Conservation (phyloP, 2,888 invertebrate genomes). For the Kuschelorhynchus macadamiae region DNA sequence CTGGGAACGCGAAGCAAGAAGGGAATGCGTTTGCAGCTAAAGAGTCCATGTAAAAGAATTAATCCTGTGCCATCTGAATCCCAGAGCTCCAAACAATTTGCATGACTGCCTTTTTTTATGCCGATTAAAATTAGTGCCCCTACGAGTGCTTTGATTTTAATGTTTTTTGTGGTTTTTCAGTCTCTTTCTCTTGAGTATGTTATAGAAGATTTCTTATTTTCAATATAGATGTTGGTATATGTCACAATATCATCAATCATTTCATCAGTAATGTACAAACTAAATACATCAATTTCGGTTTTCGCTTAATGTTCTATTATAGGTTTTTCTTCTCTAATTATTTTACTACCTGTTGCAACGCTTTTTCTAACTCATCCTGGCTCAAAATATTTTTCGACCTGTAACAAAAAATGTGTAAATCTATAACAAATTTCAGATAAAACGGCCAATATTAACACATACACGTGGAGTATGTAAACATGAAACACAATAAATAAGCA, state of each 20-base stretch:
- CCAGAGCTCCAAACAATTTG: constrained; percentile 20
- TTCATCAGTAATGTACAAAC: constrained; percentile 42
- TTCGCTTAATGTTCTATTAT: constrained; percentile 6
- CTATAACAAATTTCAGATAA: no score
- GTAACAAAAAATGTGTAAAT: no score
- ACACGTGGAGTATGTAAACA: no score
- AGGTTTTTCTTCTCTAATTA: no score
- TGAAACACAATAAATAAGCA: no score
- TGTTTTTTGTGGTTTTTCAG: constrained; percentile 35
- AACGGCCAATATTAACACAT: no score
- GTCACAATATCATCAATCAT: constrained; percentile 44
- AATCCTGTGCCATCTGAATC: constrained; percentile 7
- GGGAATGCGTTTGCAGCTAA: not conserved
- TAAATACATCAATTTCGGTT: constrained; percentile 38
- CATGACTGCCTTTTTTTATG: constrained; percentile 18
- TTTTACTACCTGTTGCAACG: no score
- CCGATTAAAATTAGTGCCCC: constrained; percentile 27
- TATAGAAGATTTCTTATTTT: constrained; percentile 29
- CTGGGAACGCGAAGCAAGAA: constrained; percentile 3
- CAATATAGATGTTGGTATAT: constrained; percentile 51
- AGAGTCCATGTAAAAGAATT: not conserved
- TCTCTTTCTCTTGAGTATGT: constrained; percentile 40
- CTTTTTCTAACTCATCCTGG: no score
- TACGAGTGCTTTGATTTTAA: constrained; percentile 52
- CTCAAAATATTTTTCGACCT: no score